Evolutionary conservation across 2,797 vertebrate genomes (phyloP), one percentile per base, ranked within the genome.

Genomic region (Hylomyscus alleni): DNA sequence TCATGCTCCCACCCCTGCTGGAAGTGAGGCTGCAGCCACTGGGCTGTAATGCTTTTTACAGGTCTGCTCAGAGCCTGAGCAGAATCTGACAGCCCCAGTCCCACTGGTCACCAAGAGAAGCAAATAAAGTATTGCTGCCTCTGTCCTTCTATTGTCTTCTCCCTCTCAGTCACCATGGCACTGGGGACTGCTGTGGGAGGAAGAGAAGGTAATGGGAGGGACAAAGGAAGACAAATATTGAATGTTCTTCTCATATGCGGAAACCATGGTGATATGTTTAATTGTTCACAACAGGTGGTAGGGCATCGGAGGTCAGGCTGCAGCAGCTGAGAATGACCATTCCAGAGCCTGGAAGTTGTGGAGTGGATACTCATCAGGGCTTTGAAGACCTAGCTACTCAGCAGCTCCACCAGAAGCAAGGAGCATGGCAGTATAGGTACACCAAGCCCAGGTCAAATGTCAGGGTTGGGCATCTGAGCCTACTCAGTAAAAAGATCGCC

Each of bases 341-440:
- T 13, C n/a, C 11, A 56, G 52, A 20, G 58, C n/a, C 31, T 14
- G 9, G 14, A 73, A 54, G 65, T 6, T 10, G 20, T 31, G 1
- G 31, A 87, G 24, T 65, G 75, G 62, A 6, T 0, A 20, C 19
- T 34, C 52, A 37, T 1, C 8, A 3, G 69, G 40, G 11, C 5
- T 2, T 34, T 3, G 4, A 73, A 88, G 52, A 73, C n/a, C 13
- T 9, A 12, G 81, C 26, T 34, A 90, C 56, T 54, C 0, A 3
- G 11, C 60, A 54, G 40, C 11, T n/a, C 13, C 40, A 20, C 15
- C 12, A 13, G 0, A 3, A 62, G 15, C 50, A 31, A 90, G 6
- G 22, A 19, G 37, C 4, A 5, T 29, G 12, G 0, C 19, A 44
- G 17, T 15, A 0, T 2, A 3, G 29, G 29, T 6, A 3, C 0